Evolutionary conservation across 2,797 vertebrate species (phyloP).

Genomic region (Sebastes melanostomus): DNA sequence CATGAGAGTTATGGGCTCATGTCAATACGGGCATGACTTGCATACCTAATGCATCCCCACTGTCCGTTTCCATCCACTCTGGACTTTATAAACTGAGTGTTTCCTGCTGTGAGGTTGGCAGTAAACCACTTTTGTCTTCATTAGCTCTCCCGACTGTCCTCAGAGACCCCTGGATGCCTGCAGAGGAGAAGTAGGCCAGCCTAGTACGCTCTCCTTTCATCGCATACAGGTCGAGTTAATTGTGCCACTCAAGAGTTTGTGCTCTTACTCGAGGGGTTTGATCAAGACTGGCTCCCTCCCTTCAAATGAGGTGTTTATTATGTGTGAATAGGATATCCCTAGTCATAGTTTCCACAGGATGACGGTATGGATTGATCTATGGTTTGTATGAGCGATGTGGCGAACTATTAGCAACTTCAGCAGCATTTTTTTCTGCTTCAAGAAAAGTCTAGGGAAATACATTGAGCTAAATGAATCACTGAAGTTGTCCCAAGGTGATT

Average conservation of each 20-base stretch:
- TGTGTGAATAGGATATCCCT: background rate
- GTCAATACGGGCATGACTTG: background rate
- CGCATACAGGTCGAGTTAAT: slow-evolving; percentile 35
- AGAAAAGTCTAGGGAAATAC: background rate
- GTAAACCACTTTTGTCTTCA: slow-evolving; percentile 30
- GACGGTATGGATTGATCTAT: background rate
- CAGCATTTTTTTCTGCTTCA: background rate
- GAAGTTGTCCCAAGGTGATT: background rate
- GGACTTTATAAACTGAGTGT: slow-evolving; percentile 25
- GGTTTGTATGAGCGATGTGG: background rate
- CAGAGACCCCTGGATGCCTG: slow-evolving; percentile 36
- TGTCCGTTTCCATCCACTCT: background rate
- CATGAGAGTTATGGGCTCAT: slow-evolving; percentile 3
- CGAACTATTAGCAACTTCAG: background rate
- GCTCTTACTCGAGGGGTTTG: background rate
- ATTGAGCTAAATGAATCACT: background rate
- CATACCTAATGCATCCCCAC: slow-evolving; percentile 7
- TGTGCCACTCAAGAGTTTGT: slow-evolving; percentile 16
- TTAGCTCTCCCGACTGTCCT: slow-evolving; percentile 39
- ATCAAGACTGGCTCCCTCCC: background rate
- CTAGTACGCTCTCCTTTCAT: slow-evolving; percentile 33
- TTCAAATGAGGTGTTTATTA: background rate
- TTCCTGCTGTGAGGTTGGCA: slow-evolving; percentile 30
- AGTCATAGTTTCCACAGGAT: background rate
- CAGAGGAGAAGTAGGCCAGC: slow-evolving; percentile 59